These are phyloP conservation scores for Halictus quadricinctus DNA, from an alignment of 2,888 invertebrate species.

Conservation along the genomic window DNA sequence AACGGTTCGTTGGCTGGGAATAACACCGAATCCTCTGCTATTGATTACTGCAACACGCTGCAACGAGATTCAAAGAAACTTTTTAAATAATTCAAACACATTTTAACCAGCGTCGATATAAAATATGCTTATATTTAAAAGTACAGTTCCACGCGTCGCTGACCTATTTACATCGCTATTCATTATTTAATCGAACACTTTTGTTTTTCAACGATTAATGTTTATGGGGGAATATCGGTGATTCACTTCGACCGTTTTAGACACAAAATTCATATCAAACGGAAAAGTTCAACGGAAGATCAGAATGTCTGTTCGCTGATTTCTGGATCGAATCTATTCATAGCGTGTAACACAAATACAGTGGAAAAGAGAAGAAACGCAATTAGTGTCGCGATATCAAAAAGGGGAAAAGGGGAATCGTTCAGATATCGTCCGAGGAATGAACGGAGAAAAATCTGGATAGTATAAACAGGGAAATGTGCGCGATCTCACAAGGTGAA, in stretches of 20 bases:
- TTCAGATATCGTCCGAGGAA: not conserved
- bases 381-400: not conserved
- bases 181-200: too few relatives aligned
- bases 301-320: not conserved
- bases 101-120: not conserved
- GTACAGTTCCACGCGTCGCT: too few relatives aligned
- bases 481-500: not conserved
- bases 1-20: constrained; percentile 23
- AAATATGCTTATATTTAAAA: not conserved
- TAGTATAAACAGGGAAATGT: not conserved
- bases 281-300: not conserved
- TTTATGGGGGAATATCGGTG: constrained; percentile 52
- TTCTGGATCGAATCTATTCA: not conserved
- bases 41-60: not conserved
- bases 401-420: not conserved
- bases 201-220: constrained; percentile 51
- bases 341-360: not conserved
- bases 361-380: not conserved
- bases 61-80: not conserved
- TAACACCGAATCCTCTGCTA: not conserved
- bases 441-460: not conserved
- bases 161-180: too few relatives aligned
- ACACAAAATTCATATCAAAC: constrained; percentile 38
- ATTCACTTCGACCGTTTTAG: constrained; percentile 41
- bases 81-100: not conserved